A percentile compares a stretch with the other conserved stretches of the same genome.
Conservation (phyloP, 2,888 invertebrate genomes). For the Aspidiotus destructor region DNA sequence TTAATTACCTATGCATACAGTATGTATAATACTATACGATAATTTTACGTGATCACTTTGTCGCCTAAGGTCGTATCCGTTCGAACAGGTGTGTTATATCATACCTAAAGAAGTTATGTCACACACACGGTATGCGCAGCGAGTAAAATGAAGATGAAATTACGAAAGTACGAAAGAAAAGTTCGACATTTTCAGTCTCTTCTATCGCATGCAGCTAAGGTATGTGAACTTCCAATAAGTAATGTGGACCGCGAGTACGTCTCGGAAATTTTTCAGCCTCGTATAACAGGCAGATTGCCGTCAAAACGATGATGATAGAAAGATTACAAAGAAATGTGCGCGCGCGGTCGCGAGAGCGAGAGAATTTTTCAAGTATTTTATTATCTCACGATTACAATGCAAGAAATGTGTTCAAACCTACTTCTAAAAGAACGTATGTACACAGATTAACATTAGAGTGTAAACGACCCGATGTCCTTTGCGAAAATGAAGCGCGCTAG, state of each 20-base stretch:
- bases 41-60: constrained; percentile 3
- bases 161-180: not conserved
- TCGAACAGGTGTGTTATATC: constrained; percentile 13
- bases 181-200: not conserved
- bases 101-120: constrained; percentile 5
- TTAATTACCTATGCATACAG: no score
- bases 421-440: not conserved
- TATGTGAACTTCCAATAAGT: no score
- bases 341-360: not conserved
- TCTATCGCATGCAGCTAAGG: no score
- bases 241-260: no score
- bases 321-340: not conserved
- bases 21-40: no score
- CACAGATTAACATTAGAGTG: not conserved
- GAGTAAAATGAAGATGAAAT: constrained; percentile 4
- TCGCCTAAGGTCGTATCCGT: constrained; percentile 7
- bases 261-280: not conserved
- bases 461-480: constrained; percentile 4
- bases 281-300: not conserved
- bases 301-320: constrained; percentile 1
- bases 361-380: constrained; percentile 4
- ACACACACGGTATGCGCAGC: not conserved
- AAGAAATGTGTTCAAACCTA: not conserved
- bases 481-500: not conserved
- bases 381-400: constrained; percentile 2